Percentiles rank a stretch among this genome's conserved stretches.
These are phyloP conservation scores for Orgyia antiqua DNA, from an alignment of 2,888 invertebrate genomes.

Conservation along the genomic window DNA sequence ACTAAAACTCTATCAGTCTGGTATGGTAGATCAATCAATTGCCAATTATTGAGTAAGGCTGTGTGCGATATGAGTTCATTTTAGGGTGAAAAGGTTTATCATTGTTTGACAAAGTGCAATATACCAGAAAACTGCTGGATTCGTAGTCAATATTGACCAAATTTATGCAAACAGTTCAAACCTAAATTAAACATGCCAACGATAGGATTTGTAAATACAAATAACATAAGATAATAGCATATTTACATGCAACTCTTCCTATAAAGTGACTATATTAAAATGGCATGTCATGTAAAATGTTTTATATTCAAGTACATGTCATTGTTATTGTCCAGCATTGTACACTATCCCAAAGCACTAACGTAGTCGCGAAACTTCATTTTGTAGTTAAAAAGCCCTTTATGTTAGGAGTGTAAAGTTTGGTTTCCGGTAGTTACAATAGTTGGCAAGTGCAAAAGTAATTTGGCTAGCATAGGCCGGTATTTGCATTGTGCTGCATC, in stretches of 20 bases:
- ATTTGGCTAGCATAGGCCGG: constrained; percentile 43
- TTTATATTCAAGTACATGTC: constrained; percentile 71
- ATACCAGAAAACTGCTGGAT: too few relatives aligned
- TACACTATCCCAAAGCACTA: constrained; percentile 29
- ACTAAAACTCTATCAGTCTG: too few relatives aligned
- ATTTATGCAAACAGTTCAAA: too few relatives aligned
- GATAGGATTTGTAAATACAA: constrained; percentile 16
- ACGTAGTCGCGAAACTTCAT: constrained; percentile 4
- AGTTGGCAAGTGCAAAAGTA: constrained; percentile 17
- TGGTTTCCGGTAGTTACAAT: constrained; percentile 18
- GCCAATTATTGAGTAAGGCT: too few relatives aligned
- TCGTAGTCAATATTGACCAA: too few relatives aligned
- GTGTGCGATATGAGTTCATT: too few relatives aligned
- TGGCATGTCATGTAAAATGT: constrained; percentile 62
- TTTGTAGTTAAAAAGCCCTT: constrained; percentile 17
- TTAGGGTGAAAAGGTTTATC: too few relatives aligned
- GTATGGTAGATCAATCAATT: too few relatives aligned
- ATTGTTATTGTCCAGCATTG: constrained; percentile 66
- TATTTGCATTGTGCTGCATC: constrained; percentile 63
- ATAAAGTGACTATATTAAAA: constrained; percentile 57
- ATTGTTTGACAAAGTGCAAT: too few relatives aligned
- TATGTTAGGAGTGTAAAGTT: constrained; percentile 18
- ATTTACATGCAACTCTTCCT: constrained; percentile 55
- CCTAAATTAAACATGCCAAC: constrained; percentile 10
- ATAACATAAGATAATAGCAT: constrained; percentile 22